Percentiles rank a stretch among this genome's conserved stretches.
Conservation (phyloP, 2,888 invertebrate genomes). For the Bursaphelenchus okinawaensis region DNA sequence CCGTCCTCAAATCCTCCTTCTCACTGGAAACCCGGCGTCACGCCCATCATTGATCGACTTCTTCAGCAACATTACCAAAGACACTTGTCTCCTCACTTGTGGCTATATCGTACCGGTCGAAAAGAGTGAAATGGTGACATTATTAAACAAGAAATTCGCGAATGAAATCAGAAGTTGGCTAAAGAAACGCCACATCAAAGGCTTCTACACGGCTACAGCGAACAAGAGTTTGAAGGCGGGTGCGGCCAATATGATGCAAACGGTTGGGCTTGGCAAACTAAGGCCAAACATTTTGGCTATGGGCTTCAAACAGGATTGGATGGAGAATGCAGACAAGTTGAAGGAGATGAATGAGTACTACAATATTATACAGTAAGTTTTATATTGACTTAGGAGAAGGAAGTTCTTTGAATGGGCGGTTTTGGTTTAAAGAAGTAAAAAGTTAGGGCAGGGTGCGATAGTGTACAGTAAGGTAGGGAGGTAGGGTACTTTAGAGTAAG, state of each 20-base stretch:
- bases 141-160: not conserved
- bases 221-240: conserved; percentile 30
- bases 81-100: conserved; percentile 45
- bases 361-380: conserved; percentile 84
- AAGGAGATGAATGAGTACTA: conserved; percentile 72
- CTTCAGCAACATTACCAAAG: conserved; percentile 40
- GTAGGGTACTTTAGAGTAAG: too few species aligned
- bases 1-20: conserved; percentile 58
- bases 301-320: conserved; percentile 31
- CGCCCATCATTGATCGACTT: conserved; percentile 45
- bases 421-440: too few species aligned
- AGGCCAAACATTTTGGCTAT: conserved; percentile 37
- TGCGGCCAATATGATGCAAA: conserved; percentile 35
- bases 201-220: conserved; percentile 37
- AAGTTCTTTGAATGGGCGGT: too few species aligned
- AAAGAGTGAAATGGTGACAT: not conserved
- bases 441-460: too few species aligned
- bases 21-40: conserved; percentile 45
- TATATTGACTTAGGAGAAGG: too few species aligned
- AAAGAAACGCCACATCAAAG: conserved; percentile 31
- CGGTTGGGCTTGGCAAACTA: conserved; percentile 40
- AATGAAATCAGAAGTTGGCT: conserved; percentile 33
- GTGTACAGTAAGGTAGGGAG: too few species aligned
- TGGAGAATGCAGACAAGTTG: conserved; percentile 29
- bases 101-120: conserved; percentile 40